phyloP scores from a whole-genome alignment of 2,888 invertebrate species.

The Cephus pygmeus region DNA sequence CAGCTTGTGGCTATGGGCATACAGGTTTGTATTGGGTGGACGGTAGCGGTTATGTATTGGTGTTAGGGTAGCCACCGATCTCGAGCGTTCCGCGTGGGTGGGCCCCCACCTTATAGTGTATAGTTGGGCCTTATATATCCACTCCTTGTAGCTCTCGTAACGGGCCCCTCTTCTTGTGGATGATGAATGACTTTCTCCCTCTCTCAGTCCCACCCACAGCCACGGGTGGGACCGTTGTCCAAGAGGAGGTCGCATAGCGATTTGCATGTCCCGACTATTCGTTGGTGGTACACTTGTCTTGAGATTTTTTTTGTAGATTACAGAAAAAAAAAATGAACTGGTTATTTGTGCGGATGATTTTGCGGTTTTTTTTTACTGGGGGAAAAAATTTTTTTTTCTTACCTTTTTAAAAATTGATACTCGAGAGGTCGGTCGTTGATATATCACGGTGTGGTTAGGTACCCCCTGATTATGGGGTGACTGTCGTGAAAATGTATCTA shows the following conservation, averaged over 20 bases:
- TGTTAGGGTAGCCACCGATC: constrained; percentile 47
- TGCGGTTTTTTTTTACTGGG: background rate
- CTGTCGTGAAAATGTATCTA: background rate
- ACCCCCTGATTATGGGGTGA: background rate
- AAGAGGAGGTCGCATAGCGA: background rate
- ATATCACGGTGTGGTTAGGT: background rate
- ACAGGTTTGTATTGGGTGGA: background rate
- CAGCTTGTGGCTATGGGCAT: background rate
- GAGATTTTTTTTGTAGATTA: background rate
- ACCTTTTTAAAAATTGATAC: background rate
- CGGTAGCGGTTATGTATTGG: constrained; percentile 7
- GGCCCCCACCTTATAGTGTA: constrained; percentile 33
- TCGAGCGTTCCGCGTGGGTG: constrained; percentile 58
- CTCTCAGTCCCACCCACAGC: constrained; percentile 2
- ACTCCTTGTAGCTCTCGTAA: constrained; percentile 7
- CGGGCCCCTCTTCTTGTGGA: constrained; percentile 27
- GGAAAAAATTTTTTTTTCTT: background rate
- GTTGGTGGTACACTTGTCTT: background rate
- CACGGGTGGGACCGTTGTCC: background rate
- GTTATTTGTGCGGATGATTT: background rate
- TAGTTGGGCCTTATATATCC: constrained; percentile 17
- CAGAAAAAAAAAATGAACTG: background rate
- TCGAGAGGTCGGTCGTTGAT: background rate
- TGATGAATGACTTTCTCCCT: constrained; percentile 48
- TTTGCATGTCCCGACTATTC: constrained; percentile 1